phyloP scores from a whole-genome alignment of 64 coral and sea anemone species.

The Stichodactyla helianthus region DNA sequence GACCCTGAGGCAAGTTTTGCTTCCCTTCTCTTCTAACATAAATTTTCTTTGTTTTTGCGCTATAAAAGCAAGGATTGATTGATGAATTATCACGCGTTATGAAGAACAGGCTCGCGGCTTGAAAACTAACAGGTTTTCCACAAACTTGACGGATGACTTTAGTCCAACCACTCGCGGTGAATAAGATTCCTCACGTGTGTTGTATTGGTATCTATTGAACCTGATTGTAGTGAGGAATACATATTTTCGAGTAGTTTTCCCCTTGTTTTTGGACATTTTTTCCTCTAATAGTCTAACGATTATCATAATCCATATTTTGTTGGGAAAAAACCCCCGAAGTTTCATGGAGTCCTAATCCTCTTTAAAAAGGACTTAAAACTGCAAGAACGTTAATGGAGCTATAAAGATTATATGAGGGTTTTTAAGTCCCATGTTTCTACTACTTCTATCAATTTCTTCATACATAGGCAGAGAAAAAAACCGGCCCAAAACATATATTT shows the following conservation, averaged over 20 bases:
- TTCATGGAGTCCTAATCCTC: neutral
- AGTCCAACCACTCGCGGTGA: too few relatives aligned
- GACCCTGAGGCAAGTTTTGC: too few relatives aligned
- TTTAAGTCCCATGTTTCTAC: neutral
- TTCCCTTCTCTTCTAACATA: too few relatives aligned
- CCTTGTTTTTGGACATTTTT: neutral
- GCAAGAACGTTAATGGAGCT: neutral
- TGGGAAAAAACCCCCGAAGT: neutral
- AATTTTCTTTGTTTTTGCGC: neutral
- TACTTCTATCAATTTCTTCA: neutral
- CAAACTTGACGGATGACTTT: too few relatives aligned
- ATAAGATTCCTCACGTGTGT: too few relatives aligned
- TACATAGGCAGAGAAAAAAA: neutral
- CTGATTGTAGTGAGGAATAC: neutral
- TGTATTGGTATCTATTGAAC: too few relatives aligned
- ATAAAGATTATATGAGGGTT: neutral
- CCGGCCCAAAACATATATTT: neutral
- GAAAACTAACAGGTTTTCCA: neutral
- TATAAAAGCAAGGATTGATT: neutral
- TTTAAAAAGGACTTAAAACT: neutral
- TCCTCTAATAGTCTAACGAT: neutral
- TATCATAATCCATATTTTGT: neutral
- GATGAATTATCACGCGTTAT: neutral
- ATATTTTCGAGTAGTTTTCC: neutral
- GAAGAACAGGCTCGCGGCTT: neutral